Base-by-base conservation (phyloP, 2,113 vertebrate species). In the Tonatia bakeri region DNA sequence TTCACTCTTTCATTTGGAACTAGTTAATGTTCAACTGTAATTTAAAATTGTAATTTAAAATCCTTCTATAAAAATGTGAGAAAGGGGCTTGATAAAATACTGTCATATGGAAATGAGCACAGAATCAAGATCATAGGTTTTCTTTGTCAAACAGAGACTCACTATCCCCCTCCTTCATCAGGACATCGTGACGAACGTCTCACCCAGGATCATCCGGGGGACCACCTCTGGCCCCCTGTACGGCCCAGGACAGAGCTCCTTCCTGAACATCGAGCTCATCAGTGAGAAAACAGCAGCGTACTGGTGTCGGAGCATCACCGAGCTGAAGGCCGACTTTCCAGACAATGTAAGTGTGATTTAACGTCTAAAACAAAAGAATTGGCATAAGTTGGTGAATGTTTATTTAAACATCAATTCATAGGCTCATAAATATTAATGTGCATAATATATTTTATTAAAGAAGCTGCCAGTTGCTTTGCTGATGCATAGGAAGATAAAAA, bases 181-280 rank as follows among this genome's bases (percentile, higher is more conserved):
- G 99, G 99, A 99, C 94, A 98, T 99, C 69, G 99, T 99, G 96
- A 99, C 99, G 61, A 99, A 99, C 7, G 99, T 99, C 95, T 99
- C 99, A 67, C 99, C 99, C 0, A 98, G 99, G 96, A 99, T 99
- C 89, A 98, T 99, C 81, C 99, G 99, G 92, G 99, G 99, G 33
- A 99, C 98, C 76, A 99, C 99, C 67, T 99, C 99, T 1, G 99
- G 99, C n/a, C 98, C 98, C 36, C 0, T 98, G 28, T 99, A 98
- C 0, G 99, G 99, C 81, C 99, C 99, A 1, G 99, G 99, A 69
- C 99, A 99, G 97, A 98, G 99, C 92, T 99, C 99, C 43, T 99
- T 99, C 95, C 98, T 99, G 61, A 99, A 99, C 97, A 99, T 99
- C 22, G 99, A 99, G 91, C 99, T 99, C 59, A 99, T 99, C 98